Percentiles rank a stretch among this genome's conserved stretches.
Evolutionary conservation across 2,797 vertebrate genomes (phyloP).

Genomic region (Chiloscyllium punctatum): DNA sequence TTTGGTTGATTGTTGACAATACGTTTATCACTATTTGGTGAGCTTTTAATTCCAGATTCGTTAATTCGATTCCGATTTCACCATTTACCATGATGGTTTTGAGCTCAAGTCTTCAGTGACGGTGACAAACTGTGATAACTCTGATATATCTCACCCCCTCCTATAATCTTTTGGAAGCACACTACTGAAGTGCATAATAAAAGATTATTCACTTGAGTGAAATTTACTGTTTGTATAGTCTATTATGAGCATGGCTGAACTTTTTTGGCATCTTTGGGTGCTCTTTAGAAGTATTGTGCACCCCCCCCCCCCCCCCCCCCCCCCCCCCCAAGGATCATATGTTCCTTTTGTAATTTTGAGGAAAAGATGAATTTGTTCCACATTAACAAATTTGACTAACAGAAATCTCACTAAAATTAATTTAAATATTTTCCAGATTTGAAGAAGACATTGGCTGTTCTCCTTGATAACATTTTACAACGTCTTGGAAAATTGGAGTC

Average conservation of each 20-base stretch:
- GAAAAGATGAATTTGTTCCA: neutral
- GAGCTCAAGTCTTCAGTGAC: too few species aligned
- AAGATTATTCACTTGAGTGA: neutral
- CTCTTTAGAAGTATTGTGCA: neutral
- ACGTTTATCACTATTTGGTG: too few species aligned
- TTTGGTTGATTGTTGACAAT: too few species aligned
- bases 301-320: too few species aligned
- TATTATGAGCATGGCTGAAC: neutral
- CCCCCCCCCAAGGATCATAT: neutral
- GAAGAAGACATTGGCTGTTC: slow-evolving; percentile 94
- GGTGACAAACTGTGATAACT: too few species aligned
- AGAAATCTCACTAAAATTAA: neutral
- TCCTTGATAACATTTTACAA: slow-evolving; percentile 93
- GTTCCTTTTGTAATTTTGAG: neutral
- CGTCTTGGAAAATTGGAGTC: slow-evolving; percentile 90
- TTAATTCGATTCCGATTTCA: too few species aligned
- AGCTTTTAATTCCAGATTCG: too few species aligned
- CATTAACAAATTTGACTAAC: neutral
- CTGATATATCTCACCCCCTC: too few species aligned
- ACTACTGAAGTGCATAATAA: neutral
- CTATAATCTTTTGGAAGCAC: neutral
- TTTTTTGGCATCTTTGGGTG: neutral
- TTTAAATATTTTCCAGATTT: slow-evolving; percentile 65
- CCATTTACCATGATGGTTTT: too few species aligned
- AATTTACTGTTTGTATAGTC: neutral